phyloP scores from a whole-genome alignment of 1,140 invertebrate species.

The Drosophila murphyi region DNA sequence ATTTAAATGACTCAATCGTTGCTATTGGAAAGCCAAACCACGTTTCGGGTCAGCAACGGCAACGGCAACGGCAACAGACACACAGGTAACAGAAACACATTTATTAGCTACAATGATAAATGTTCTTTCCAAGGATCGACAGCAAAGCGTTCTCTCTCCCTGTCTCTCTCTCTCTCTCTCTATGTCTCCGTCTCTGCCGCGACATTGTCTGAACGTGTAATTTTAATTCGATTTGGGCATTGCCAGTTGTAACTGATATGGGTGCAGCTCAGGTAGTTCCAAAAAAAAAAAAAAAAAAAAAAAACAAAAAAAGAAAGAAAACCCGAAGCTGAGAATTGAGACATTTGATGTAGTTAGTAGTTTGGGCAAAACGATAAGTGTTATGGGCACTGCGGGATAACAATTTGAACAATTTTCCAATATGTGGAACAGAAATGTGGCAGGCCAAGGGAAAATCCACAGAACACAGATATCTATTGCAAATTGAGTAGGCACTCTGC shows the following conservation, averaged over 20 bases:
- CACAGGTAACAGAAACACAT: conserved; percentile 74
- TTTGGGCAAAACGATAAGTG: conserved; percentile 38
- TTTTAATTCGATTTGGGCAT: conserved; percentile 81
- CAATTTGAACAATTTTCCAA: conserved; percentile 27
- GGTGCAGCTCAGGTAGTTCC: conserved; percentile 67
- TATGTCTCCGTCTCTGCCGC: conserved; percentile 19
- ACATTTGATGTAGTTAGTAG: conserved; percentile 55
- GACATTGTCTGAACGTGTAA: conserved; percentile 65
- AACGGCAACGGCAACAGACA: conserved; percentile 38
- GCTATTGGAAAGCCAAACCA: conserved; percentile 49
- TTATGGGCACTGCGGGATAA: conserved; percentile 47
- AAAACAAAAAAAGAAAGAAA: background rate
- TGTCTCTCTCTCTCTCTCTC: conserved; percentile 10
- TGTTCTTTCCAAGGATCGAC: conserved; percentile 69
- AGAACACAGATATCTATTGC: conserved; percentile 20
- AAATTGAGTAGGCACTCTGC: conserved; percentile 1
- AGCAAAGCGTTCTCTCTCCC: conserved; percentile 6
- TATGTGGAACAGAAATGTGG: conserved; percentile 38
- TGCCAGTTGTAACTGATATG: conserved; percentile 70
- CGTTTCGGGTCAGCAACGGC: conserved; percentile 28
- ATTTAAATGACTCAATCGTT: conserved; percentile 76
- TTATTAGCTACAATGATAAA: conserved; percentile 82
- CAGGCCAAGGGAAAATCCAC: background rate
- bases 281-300: background rate
- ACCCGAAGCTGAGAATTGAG: conserved; percentile 49